Percentiles rank a stretch among this genome's conserved stretches.
phyloP scores from a whole-genome alignment of 2,113 vertebrate species.

The Poeciliopsis occidentalis region DNA sequence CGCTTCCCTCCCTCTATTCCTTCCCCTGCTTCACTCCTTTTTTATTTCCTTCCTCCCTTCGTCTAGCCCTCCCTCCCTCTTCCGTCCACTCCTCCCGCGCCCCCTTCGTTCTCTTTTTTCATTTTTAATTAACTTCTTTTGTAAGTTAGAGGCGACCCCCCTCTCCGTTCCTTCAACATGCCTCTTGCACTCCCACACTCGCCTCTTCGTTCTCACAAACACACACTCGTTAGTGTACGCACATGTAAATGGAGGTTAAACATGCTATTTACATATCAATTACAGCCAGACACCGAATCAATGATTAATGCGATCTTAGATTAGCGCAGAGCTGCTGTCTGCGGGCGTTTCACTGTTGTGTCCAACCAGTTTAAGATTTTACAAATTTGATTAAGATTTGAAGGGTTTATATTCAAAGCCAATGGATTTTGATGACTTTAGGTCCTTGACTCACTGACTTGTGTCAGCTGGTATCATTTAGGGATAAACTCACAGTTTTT shows the following conservation, averaged over 20 bases:
- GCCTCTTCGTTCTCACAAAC: conserved; percentile 20
- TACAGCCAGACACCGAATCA: conserved; percentile 68
- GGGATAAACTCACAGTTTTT: conserved; percentile 20
- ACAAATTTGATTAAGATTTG: conserved; percentile 51
- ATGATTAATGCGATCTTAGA: conserved; percentile 69
- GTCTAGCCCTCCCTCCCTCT: conserved; percentile 40
- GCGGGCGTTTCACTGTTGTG: conserved; percentile 46
- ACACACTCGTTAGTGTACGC: conserved; percentile 37
- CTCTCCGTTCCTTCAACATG: conserved; percentile 41
- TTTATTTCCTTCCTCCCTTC: conserved; percentile 2
- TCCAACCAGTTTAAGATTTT: conserved; percentile 34
- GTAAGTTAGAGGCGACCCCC: conserved; percentile 67
- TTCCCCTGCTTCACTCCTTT: background rate
- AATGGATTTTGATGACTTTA: conserved; percentile 50
- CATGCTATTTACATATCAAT: conserved; percentile 80
- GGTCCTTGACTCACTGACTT: conserved; percentile 24
- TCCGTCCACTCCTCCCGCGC: conserved; percentile 48
- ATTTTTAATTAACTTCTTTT: conserved; percentile 82
- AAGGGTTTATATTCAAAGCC: conserved; percentile 28
- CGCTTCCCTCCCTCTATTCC: conserved; percentile 30
- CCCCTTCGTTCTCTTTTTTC: conserved; percentile 57
- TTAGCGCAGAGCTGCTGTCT: conserved; percentile 50
- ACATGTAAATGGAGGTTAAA: conserved; percentile 73
- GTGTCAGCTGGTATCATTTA: conserved; percentile 26
- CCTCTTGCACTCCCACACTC: conserved; percentile 68